These are phyloP conservation scores for Sebastiscus albofasciatus DNA, from an alignment of 2,797 vertebrate genomes.

Conservation along the genomic window DNA sequence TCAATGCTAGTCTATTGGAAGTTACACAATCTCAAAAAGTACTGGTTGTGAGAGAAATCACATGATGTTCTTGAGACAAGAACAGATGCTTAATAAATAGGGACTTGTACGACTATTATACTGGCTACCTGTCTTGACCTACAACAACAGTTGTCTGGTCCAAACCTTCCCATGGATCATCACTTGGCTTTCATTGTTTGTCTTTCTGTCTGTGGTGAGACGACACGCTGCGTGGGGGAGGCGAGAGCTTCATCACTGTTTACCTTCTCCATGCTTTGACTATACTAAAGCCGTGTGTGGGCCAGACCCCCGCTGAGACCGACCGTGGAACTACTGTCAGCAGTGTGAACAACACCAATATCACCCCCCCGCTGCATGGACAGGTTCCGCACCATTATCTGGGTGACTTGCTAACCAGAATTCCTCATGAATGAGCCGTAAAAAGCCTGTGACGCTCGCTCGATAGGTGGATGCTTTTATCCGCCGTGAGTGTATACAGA, in stretches of 20 bases:
- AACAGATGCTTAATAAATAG: not conserved
- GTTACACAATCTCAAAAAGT: not conserved
- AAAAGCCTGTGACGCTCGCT: constrained; percentile 12
- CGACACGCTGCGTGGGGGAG: constrained; percentile 48
- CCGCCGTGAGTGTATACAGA: not conserved
- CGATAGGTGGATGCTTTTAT: constrained; percentile 27
- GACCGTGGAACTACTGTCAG: constrained; percentile 60
- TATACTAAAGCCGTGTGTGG: constrained; percentile 76
- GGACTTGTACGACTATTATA: not conserved
- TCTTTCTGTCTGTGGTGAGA: constrained; percentile 75
- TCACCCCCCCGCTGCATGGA: constrained; percentile 46
- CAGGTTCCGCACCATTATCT: constrained; percentile 77
- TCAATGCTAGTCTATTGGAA: not conserved
- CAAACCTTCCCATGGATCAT: constrained; percentile 68
- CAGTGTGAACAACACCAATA: constrained; percentile 50
- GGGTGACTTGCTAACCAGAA: constrained; percentile 65
- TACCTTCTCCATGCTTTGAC: constrained; percentile 69
- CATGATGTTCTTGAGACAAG: constrained; percentile 13
- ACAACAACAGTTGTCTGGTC: constrained; percentile 47
- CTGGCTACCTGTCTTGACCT: constrained; percentile 63
- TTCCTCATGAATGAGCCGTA: constrained; percentile 52
- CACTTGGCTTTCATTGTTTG: constrained; percentile 68
- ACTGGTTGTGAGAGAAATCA: not conserved
- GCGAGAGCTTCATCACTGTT: constrained; percentile 69
- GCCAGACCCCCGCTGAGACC: constrained; percentile 62